Conservation (phyloP, 2,888 invertebrate species). For the Acrobasis repandana region DNA sequence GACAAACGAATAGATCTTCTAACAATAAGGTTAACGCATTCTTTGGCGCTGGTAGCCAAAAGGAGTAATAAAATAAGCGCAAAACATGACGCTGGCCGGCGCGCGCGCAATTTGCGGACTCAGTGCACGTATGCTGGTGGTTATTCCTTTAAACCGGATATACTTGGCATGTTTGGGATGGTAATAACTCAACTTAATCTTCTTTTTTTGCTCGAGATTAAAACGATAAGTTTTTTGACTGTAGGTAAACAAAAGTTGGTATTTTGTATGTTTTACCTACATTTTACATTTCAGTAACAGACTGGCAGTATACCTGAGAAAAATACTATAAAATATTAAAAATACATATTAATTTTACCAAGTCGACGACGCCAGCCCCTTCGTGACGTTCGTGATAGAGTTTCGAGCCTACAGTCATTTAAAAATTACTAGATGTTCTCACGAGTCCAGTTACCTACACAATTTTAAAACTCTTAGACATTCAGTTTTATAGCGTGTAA, state of each 20-base stretch:
- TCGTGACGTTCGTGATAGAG: no score
- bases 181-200: constrained; percentile 40
- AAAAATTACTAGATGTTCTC: no score
- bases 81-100: constrained; percentile 48
- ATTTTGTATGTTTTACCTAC: not conserved
- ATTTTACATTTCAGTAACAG: not conserved
- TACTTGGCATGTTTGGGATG: constrained; percentile 44
- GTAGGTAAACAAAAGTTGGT: not conserved
- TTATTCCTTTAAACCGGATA: constrained; percentile 73
- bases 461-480: no score
- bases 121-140: constrained; percentile 59
- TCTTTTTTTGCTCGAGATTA: constrained; percentile 46
- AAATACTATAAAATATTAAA: no score
- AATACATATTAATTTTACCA: no score
- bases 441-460: no score
- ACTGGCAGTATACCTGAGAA: not conserved
- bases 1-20: constrained; percentile 26
- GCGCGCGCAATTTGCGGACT: constrained; percentile 52
- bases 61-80: constrained; percentile 21
- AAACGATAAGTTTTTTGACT: constrained; percentile 43
- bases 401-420: no score
- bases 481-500: no score
- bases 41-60: constrained; percentile 22
- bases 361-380: no score
- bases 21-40: constrained; percentile 24